Conservation (phyloP, 2,797 vertebrate species). For the Dicrostonyx torquatus region DNA sequence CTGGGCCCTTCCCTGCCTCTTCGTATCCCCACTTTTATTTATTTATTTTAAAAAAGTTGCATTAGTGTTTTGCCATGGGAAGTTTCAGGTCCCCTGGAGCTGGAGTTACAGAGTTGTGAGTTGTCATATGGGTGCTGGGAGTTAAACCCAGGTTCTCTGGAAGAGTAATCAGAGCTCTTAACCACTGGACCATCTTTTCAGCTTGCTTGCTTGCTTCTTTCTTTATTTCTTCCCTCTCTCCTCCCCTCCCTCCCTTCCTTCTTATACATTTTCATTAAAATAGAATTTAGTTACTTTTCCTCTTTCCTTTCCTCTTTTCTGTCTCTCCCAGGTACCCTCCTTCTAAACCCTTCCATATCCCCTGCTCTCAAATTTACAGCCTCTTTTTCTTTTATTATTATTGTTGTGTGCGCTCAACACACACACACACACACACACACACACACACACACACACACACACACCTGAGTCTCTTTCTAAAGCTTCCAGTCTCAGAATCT, state of each 20-base stretch:
- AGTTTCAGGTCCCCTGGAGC: too few relatives aligned
- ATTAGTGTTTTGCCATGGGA: too few relatives aligned
- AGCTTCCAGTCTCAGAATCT: neutral
- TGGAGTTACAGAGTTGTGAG: too few relatives aligned
- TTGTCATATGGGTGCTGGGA: too few relatives aligned
- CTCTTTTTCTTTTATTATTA: neutral
- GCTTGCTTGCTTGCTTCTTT: rapidly evolving
- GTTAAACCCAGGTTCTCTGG: too few relatives aligned
- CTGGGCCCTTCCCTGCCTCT: neutral
- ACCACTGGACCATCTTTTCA: too few relatives aligned
- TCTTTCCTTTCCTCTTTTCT: neutral
- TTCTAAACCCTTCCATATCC: neutral
- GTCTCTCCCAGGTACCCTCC: neutral
- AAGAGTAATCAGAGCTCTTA: too few relatives aligned
- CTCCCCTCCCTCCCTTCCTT: rapidly evolving
- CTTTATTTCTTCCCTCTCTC: too few relatives aligned
- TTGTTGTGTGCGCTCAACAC: neutral
- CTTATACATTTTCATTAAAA: neutral
- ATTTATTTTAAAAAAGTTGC: too few relatives aligned
- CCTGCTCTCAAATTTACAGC: neutral
- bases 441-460: neutral
- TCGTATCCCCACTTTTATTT: neutral
- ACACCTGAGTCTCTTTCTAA: neutral
- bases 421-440: neutral
- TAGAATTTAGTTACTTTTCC: neutral